Evolutionary conservation across 1,140 invertebrate species (phyloP), one percentile per base, ranked within the genome.

Genomic region (Cotesia typhae): DNA sequence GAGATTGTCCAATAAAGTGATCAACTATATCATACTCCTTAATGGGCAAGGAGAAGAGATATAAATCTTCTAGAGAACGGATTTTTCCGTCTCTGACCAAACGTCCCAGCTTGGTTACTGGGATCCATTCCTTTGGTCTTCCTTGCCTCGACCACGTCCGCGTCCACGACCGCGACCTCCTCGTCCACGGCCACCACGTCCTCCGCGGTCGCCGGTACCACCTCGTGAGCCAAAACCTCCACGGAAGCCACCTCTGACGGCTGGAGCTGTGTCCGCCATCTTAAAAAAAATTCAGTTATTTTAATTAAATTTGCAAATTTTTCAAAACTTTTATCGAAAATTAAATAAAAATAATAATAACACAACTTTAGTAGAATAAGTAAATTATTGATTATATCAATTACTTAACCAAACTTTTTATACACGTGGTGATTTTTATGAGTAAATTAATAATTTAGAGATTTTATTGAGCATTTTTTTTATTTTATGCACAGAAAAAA

Each of bases 21-120:
- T 99, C 98, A 76, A 99, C n/a, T n/a, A n/a, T n/a, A n/a, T n/a
- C n/a, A n/a, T n/a, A 97, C 88, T 99, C 98, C 91, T 99, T 99
- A 82, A 99, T 99, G 12, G 98, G 98, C 6, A 99, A 87, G 63
- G 98, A 99, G 89, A 98, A 99, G 41, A 99, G 90, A 81, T 99
- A 99, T 80, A 99, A 99, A 83, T 99, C 97, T 88, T 99, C 98
- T n/a, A 99, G 88, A 37, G 93, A 93, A 72, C 93, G 92, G 78
- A 99, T 99, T 87, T 99, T 99, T 70, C 94, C 95, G 84, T 99
- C 98, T 76, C 95, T 93, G 0, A 99, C 98, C 14, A 99, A 88
- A 81, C 98, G 94, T 5, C 98, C 98, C 5, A 99, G 90, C 84
- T 99, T 99, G 67, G 98, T 99, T 0, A 99, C 97, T 57, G 98